phyloP scores from a whole-genome alignment of 1,140 invertebrate species.

The Sarcophaga peregrina region DNA sequence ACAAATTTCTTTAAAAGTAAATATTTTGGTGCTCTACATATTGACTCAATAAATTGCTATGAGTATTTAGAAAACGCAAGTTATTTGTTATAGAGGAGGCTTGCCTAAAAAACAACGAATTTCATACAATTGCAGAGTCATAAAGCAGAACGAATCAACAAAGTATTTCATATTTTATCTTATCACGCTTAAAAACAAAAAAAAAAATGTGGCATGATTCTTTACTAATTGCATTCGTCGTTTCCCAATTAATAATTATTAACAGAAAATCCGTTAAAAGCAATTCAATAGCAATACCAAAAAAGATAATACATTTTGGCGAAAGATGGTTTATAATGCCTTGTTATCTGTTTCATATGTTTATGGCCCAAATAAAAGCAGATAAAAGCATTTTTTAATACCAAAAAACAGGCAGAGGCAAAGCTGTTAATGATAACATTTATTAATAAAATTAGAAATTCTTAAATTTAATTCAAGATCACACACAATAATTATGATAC shows the following conservation, averaged over 20 bases:
- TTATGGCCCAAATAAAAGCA: background rate
- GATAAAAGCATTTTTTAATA: background rate
- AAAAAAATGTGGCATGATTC: background rate
- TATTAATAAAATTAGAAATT: background rate
- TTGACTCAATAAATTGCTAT: too few relatives aligned
- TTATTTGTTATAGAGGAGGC: too few relatives aligned
- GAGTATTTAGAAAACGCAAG: too few relatives aligned
- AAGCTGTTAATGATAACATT: background rate
- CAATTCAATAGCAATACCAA: background rate
- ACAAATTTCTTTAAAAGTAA: too few relatives aligned
- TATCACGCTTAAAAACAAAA: background rate
- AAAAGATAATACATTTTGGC: background rate
- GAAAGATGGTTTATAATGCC: background rate
- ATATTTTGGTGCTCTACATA: too few relatives aligned
- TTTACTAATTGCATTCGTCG: background rate
- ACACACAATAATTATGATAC: too few relatives aligned
- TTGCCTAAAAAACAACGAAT: too few relatives aligned
- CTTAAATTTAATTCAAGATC: too few relatives aligned
- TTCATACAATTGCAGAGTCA: too few relatives aligned
- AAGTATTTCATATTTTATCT: too few relatives aligned
- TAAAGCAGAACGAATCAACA: too few relatives aligned
- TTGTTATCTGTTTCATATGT: background rate
- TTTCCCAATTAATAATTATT: background rate
- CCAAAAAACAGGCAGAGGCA: background rate
- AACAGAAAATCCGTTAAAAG: background rate